Conservation (phyloP, 2,113 vertebrate species). For the Oenanthe oenanthe region DNA sequence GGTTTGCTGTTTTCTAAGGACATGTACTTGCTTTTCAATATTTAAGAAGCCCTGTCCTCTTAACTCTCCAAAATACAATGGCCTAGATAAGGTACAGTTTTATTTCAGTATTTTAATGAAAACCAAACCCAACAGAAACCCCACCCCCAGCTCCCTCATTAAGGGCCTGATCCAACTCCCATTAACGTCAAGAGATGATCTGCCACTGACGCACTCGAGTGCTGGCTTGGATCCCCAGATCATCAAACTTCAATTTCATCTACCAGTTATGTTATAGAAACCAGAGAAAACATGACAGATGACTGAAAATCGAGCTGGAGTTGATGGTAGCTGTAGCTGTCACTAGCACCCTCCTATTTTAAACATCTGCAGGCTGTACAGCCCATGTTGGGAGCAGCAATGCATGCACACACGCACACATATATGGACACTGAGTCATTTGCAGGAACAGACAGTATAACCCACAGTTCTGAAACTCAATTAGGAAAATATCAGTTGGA, state of each 20-base stretch:
- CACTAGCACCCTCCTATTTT: neutral
- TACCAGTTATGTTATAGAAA: neutral
- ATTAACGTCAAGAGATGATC: slow-evolving; percentile 50
- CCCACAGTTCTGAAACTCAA: slow-evolving; percentile 33
- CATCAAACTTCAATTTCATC: neutral
- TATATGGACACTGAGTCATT: slow-evolving; percentile 50
- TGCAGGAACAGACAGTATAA: slow-evolving; percentile 45
- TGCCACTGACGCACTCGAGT: slow-evolving; percentile 19
- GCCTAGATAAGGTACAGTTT: neutral
- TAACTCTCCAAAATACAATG: neutral
- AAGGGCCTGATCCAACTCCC: slow-evolving; percentile 26
- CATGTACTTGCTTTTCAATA: neutral
- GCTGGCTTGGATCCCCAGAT: neutral
- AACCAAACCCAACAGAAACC: neutral
- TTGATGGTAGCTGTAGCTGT: neutral
- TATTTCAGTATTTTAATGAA: slow-evolving; percentile 19
- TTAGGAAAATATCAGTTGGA: slow-evolving; percentile 26
- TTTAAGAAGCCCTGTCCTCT: neutral
- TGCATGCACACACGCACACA: slow-evolving; percentile 10
- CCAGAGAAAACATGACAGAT: neutral
- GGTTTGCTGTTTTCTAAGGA: neutral
- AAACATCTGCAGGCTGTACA: slow-evolving; percentile 23
- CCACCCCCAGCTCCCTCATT: neutral
- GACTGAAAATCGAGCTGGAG: neutral
- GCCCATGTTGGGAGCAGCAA: neutral